A percentile compares a stretch with the other conserved stretches of the same genome.
Conservation (phyloP, 1,140 invertebrate species). For the Onthophagus taurus region DNA sequence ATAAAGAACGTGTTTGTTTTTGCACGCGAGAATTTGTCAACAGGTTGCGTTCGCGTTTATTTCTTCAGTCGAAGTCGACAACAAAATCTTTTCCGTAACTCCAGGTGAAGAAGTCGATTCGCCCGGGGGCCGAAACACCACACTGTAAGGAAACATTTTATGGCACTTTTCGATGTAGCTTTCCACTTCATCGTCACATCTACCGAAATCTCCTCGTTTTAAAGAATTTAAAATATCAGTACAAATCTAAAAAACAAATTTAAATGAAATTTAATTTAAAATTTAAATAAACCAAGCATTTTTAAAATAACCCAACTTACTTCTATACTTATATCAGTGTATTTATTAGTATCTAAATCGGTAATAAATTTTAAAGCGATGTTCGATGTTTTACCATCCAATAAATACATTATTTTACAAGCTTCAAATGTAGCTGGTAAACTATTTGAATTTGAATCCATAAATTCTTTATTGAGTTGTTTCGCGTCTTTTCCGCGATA, state of each 20-base stretch:
- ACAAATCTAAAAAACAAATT: constrained; percentile 52
- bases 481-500: constrained; percentile 50
- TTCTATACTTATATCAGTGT: constrained; percentile 49
- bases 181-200: constrained; percentile 54
- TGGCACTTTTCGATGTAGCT: constrained; percentile 64
- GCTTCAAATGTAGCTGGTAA: constrained; percentile 63
- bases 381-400: constrained; percentile 49
- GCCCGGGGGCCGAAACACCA: constrained; percentile 51
- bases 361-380: constrained; percentile 55
- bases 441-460: constrained; percentile 50
- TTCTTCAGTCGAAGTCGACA: not conserved
- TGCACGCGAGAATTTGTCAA: constrained; percentile 10
- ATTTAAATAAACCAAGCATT: constrained; percentile 1
- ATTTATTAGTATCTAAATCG: constrained; percentile 45
- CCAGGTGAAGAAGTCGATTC: constrained; percentile 21
- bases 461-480: constrained; percentile 62
- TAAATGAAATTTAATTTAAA: constrained; percentile 7
- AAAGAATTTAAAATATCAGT: constrained; percentile 66
- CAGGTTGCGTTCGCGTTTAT: constrained; percentile 6
- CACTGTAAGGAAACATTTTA: constrained; percentile 62
- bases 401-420: constrained; percentile 58
- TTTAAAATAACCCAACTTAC: constrained; percentile 31
- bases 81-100: not conserved
- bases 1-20: constrained; percentile 2
- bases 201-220: constrained; percentile 67